Evolutionary conservation across 2,888 invertebrate species (phyloP), one percentile per base, ranked within the genome.

Genomic region (Diachrysia chrysitis): DNA sequence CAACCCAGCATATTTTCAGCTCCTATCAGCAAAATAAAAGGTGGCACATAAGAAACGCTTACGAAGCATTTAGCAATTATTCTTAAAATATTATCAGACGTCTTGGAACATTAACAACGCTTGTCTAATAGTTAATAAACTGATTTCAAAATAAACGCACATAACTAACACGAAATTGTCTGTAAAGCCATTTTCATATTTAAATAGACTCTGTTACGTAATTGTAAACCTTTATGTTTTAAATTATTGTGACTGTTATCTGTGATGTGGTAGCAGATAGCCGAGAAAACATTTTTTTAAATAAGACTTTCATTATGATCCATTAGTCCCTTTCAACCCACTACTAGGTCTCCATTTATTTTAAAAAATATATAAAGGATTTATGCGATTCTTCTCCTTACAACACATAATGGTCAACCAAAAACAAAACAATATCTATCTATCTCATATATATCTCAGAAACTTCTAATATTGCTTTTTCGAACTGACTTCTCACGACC

Each of bases 121-220:
- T 63, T 76, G 57, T 51, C 9, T 60, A 66, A 75, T 51, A 53
- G 21, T 65, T 42, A 9, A 59, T 60, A 51, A 42, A 57, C 21
- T 21, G 48, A 66, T 58, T 46, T 35, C 21, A 48, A 58, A 66
- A 65, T 57, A 76, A 61, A 76, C 37, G 48, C 14, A 32, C 25
- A 76, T 71, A 66, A 66, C 35, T 66, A 63, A 76, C 42, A 16
- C 5, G 23, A 66, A 76, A 74, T 66, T 58, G 60, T 63, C 46
- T n/a, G 37, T n/a, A 55, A 42, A 62, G 32, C 51, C 46, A 23
- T 71, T 63, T 76, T 37, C 23, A 53, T 46, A 12, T 56, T n/a
- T 16, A 60, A 58, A 63, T 61, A 55, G 42, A 46, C 4, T 35
- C n/a, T 35, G 53, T n/a, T 5, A 42, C 42, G 14, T 42, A 42